These are phyloP conservation scores for Sorex fumeus DNA, from an alignment of 2,113 vertebrate genomes.

Conservation along the genomic window DNA sequence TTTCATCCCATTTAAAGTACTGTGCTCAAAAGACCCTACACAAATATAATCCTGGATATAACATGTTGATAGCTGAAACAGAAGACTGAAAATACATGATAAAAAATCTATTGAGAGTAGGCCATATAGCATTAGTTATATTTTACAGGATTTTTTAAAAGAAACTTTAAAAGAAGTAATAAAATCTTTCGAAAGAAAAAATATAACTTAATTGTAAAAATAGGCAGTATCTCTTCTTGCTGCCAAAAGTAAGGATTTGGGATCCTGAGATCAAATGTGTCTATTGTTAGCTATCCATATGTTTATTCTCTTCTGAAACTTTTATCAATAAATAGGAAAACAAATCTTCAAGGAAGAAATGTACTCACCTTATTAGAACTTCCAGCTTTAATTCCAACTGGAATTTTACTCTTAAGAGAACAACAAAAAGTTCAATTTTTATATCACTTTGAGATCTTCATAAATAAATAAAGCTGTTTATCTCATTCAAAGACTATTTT, in stretches of 20 bases:
- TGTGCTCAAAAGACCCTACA: not conserved
- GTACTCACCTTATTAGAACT: conserved; percentile 96
- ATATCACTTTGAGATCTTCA: not conserved
- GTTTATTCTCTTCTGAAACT: not conserved
- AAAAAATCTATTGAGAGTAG: not conserved
- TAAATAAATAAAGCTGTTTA: not conserved
- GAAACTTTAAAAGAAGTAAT: conserved; percentile 6
- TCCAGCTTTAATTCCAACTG: conserved; percentile 97
- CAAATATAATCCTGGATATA: conserved; percentile 20
- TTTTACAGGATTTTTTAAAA: conserved; percentile 19
- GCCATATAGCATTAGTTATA: not conserved
- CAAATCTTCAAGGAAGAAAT: conserved; percentile 60
- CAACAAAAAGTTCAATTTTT: conserved; percentile 1
- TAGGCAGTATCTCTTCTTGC: not conserved
- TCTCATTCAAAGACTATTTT: conserved; percentile 40
- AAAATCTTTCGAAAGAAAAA: conserved; percentile 37
- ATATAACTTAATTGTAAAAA: not conserved
- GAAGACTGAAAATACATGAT: not conserved
- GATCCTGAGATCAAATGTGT: not conserved
- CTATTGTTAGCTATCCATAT: not conserved
- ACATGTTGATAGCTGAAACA: not conserved
- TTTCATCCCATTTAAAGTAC: conserved; percentile 11
- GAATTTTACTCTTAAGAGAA: conserved; percentile 94
- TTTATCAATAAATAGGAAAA: not conserved
- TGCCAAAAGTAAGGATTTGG: not conserved